phyloP scores from a whole-genome alignment of 2,888 invertebrate species.

The Aphodius granarius region DNA sequence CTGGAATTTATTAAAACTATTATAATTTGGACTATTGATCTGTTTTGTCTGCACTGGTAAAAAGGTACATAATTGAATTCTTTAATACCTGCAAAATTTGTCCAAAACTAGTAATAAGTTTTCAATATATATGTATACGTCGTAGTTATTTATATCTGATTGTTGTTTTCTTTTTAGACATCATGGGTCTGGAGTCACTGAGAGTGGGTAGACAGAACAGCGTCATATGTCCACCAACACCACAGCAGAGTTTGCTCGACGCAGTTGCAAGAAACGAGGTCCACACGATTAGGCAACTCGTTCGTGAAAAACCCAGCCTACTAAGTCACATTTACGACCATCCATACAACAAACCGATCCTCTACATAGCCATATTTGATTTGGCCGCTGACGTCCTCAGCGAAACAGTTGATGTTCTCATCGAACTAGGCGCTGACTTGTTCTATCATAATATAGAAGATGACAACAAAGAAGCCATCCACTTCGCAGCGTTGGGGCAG shows the following conservation, averaged over 20 bases:
- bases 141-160: too few relatives aligned
- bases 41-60: too few relatives aligned
- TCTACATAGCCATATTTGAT: conserved; percentile 58
- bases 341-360: conserved; percentile 58
- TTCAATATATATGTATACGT: too few relatives aligned
- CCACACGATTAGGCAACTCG: conserved; percentile 57
- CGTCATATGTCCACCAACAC: conserved; percentile 40
- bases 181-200: conserved; percentile 23
- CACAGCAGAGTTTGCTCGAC: conserved; percentile 52
- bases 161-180: too few relatives aligned
- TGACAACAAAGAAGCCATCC: conserved; percentile 64
- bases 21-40: too few relatives aligned
- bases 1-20: too few relatives aligned
- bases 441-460: conserved; percentile 58
- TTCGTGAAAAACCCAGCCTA: conserved; percentile 56
- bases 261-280: conserved; percentile 59
- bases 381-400: conserved; percentile 59
- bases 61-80: too few relatives aligned
- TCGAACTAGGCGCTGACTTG: conserved; percentile 64
- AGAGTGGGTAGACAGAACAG: conserved; percentile 41
- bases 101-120: too few relatives aligned
- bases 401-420: conserved; percentile 60
- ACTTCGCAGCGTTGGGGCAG: conserved; percentile 64
- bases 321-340: conserved; percentile 60
- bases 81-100: too few relatives aligned